Evolutionary conservation across 2,888 invertebrate species (phyloP), one percentile per base, ranked within the genome.

Genomic region (Camptogramma bilineatum): DNA sequence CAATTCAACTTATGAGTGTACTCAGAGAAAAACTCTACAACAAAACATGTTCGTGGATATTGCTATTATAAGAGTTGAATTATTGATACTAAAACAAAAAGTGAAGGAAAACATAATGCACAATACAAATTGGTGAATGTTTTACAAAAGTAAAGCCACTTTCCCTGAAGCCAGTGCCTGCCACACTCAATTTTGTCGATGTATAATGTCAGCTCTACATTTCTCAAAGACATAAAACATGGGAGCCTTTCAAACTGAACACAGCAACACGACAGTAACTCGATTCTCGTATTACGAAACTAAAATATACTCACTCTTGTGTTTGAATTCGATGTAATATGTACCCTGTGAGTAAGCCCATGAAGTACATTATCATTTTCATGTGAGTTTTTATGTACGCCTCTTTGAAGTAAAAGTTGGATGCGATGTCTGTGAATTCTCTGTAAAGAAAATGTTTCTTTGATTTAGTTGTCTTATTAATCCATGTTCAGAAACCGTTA

Each of bases 361-460:
- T 92, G 65, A 95, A 94, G 76, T 96, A 96, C 0, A 95, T 94
- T n/a, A 94, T 94, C 72, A 96, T 95, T 77, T 96, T 94, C 95
- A 96, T 96, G 71, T 96, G 96, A 0, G 96, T 96, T 81, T 95
- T 96, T n/a, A 96, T 95, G 72, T 96, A 96, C 0, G 94, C 94
- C 62, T 91, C 94, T 47, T 91, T 91, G 76, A 96, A 96, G 74
- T 95, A 96, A 56, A 84, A 85, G 75, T 96, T 96, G 0, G 87
- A 85, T 2, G 94, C 92, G 34, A 96, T 91, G 73, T 96, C 96
- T 34, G 90, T 86, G 17, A 96, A 87, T 84, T 96, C 96, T 70
- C 96, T 96, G 84, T 58, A 93, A 93, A 64, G n/a, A 70, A 68
- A 56, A 34, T 16, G 0, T 8, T 0, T 3, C n/a, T 31, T 47